A percentile compares a stretch with the other conserved stretches of the same genome.
Evolutionary conservation across 2,888 invertebrate species (phyloP).

Genomic region (Plagodis pulveraria): DNA sequence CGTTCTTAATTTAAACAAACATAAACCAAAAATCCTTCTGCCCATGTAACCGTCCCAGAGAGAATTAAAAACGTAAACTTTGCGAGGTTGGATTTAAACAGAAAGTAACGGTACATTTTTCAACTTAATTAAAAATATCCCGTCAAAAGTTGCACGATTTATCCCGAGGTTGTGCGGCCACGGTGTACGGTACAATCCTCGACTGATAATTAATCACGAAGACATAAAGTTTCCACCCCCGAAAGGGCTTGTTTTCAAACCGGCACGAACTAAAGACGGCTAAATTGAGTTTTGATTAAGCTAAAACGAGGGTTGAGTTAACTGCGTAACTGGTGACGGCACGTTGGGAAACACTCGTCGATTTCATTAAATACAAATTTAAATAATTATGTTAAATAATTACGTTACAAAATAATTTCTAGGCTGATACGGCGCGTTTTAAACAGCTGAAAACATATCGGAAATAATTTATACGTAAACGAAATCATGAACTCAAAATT

Average conservation of each 20-base stretch:
- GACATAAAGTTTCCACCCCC: conserved; percentile 57
- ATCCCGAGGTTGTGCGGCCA: conserved; percentile 40
- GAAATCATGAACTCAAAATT: too few relatives aligned
- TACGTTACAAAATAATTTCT: conserved; percentile 12
- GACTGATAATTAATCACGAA: conserved; percentile 60
- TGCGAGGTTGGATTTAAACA: conserved; percentile 16
- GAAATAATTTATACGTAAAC: too few relatives aligned
- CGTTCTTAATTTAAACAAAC: too few relatives aligned
- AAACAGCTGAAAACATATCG: too few relatives aligned
- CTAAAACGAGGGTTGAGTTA: conserved; percentile 40
- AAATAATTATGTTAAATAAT: conserved; percentile 4
- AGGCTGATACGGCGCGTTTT: background rate
- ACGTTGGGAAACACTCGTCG: conserved; percentile 44
- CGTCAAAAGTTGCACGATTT: conserved; percentile 40
- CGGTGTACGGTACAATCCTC: conserved; percentile 37
- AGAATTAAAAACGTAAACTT: conserved; percentile 25
- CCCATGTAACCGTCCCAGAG: conserved; percentile 13
- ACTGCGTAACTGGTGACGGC: conserved; percentile 52
- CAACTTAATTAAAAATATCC: conserved; percentile 40
- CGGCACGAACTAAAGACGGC: conserved; percentile 56
- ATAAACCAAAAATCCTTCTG: background rate
- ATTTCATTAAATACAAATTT: conserved; percentile 35
- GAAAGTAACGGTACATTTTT: conserved; percentile 31
- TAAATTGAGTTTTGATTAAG: conserved; percentile 68
- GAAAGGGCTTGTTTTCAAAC: conserved; percentile 58